Evolutionary conservation across 2,888 invertebrate genomes (phyloP).

Genomic region (Dryocosmus kuriphilus): DNA sequence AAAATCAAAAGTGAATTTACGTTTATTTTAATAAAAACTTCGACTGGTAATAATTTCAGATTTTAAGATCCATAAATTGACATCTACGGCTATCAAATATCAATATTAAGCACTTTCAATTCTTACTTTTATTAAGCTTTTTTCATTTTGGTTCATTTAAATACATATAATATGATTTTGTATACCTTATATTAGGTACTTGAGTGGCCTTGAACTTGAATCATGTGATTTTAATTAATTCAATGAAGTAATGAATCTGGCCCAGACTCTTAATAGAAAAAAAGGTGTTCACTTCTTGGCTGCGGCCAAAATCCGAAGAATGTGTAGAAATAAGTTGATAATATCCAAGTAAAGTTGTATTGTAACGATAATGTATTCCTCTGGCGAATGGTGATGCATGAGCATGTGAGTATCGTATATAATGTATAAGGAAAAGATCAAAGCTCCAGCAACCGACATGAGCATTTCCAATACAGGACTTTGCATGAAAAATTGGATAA

Average conservation of each 20-base stretch:
- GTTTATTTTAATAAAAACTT: not conserved
- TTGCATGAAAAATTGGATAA: slow-evolving; percentile 87
- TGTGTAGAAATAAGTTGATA: slow-evolving; percentile 90
- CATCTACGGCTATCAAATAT: not conserved
- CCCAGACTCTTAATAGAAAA: not conserved
- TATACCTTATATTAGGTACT: not conserved
- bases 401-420: slow-evolving; percentile 91
- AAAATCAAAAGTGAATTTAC: not conserved
- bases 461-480: slow-evolving; percentile 85
- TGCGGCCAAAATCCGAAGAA: slow-evolving; percentile 86
- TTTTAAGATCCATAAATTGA: not conserved
- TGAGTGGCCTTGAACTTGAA: not conserved
- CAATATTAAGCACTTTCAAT: not conserved
- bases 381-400: slow-evolving; percentile 89
- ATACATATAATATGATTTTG: not conserved
- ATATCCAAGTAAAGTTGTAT: slow-evolving; percentile 93
- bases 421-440: slow-evolving; percentile 89
- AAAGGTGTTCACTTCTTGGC: slow-evolving; percentile 69
- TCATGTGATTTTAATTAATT: not conserved
- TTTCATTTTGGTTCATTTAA: not conserved
- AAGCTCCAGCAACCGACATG: slow-evolving; percentile 86
- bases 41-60: not conserved
- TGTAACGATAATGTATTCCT: slow-evolving; percentile 92
- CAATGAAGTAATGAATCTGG: not conserved
- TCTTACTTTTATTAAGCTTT: not conserved